These are phyloP conservation scores for Heliconius ismenius DNA, from an alignment of 2,888 invertebrate genomes.

Conservation along the genomic window DNA sequence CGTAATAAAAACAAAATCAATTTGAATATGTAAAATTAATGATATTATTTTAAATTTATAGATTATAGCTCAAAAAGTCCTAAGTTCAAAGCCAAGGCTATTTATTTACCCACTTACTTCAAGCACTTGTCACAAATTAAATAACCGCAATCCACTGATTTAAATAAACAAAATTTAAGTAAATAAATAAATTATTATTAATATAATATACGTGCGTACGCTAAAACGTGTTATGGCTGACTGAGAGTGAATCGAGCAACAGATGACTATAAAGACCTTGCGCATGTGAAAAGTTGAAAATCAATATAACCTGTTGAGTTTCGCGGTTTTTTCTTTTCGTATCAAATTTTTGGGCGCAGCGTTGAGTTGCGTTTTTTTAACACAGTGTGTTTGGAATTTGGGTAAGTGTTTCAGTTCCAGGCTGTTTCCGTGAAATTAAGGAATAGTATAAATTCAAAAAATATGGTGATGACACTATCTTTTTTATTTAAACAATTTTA, in stretches of 20 bases:
- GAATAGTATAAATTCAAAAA: too few relatives aligned
- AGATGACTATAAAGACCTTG: constrained; percentile 68
- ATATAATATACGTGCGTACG: constrained; percentile 25
- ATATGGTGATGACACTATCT: too few relatives aligned
- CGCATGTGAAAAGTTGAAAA: constrained; percentile 66
- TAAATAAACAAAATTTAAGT: constrained; percentile 39
- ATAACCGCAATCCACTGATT: constrained; percentile 45
- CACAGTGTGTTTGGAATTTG: neutral
- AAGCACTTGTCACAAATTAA: constrained; percentile 36
- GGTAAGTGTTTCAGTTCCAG: neutral
- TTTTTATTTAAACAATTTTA: too few relatives aligned
- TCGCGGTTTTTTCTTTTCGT: constrained; percentile 45
- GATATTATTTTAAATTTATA: neutral
- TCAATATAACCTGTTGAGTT: constrained; percentile 58
- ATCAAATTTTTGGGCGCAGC: constrained; percentile 3
- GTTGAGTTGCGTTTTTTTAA: neutral
- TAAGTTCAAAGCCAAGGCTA: neutral
- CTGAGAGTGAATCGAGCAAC: constrained; percentile 65
- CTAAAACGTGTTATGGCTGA: constrained; percentile 62
- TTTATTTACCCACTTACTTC: constrained; percentile 16
- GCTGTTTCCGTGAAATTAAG: too few relatives aligned
- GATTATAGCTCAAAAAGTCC: neutral
- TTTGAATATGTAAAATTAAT: neutral
- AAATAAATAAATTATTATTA: constrained; percentile 52
- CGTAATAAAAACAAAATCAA: neutral